Evolutionary conservation across 2,888 invertebrate genomes (phyloP), one percentile per base, ranked within the genome.

Genomic region (Heterodera filipjevi): DNA sequence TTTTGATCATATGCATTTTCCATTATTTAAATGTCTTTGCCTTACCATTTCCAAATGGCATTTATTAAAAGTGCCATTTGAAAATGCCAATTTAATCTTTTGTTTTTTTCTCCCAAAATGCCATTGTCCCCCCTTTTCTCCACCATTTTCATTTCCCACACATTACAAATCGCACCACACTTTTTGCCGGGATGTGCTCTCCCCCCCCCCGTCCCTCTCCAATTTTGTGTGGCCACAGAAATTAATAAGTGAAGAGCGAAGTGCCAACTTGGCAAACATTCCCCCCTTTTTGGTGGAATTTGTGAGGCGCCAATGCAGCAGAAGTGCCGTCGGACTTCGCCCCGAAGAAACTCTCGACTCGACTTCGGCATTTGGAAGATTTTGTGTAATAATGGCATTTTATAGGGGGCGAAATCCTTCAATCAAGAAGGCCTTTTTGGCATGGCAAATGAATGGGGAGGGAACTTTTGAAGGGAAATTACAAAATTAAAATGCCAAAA

Each of bases 321-420:
- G 59, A 59, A 59, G 59, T 59, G 59, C 59, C 59, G 49, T 14
- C 39, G 39, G 39, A 39, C 39, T 39, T 39, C 16, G 49, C 49
- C 19, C 3, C 49, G 19, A 14, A 6, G 59, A 27, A 59, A 59
- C 59, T 59, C 59, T 59, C 59, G 59, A 59, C 59, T 59, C 27
- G 59, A 53, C 53, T 53, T 53, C 19, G 59, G 59, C n/a, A 59
- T 27, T 59, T n/a, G 59, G 59, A 27, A 0, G 59, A 3, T 8
- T 59, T 59, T 59, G 59, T 59, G 59, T 59, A 59, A 59, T 59
- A 59, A 59, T 59, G 59, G 27, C 59, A 59, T 59, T 59, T 59
- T 19, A 22, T 53, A 22, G 22, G n/a, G 59, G 59, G 6, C n/a
- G 6, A 59, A n/a, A 59, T 59, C 27, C 22, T 59, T n/a, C 27